Conservation (phyloP, 1,140 invertebrate genomes). For the Leptinotarsa defecta region DNA sequence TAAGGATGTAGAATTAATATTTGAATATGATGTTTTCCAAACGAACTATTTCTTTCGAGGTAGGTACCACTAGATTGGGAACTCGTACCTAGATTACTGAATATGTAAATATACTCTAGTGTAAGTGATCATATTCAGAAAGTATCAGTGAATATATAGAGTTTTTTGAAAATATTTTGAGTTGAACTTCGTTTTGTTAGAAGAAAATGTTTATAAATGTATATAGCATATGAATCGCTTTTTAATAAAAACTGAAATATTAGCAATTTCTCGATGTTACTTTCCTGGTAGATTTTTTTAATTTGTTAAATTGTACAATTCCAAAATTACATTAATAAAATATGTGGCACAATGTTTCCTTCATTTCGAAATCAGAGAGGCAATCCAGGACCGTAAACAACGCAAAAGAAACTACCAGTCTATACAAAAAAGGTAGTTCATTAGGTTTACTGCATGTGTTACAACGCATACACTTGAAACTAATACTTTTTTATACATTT, state of each 20-base stretch:
- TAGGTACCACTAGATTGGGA: not conserved
- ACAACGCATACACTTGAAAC: constrained; percentile 9
- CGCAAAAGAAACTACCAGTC: not conserved
- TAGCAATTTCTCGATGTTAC: constrained; percentile 13
- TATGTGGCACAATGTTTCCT: constrained; percentile 17
- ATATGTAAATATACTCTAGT: not conserved
- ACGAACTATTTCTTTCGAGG: not conserved
- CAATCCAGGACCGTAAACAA: not conserved
- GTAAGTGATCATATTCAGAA: constrained; percentile 17
- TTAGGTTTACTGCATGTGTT: not conserved
- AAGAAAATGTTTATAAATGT: constrained; percentile 26
- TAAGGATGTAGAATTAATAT: not conserved
- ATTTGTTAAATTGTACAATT: constrained; percentile 29
- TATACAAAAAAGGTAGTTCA: not conserved
- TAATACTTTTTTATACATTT: constrained; percentile 17
- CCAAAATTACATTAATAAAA: constrained; percentile 25
- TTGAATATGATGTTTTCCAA: not conserved
- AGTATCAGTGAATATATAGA: not conserved
- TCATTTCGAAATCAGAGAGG: not conserved
- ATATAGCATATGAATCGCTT: constrained; percentile 20
- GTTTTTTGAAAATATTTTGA: not conserved
- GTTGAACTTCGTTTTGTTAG: constrained; percentile 15
- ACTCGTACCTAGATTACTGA: not conserved
- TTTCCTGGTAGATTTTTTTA: constrained; percentile 20
- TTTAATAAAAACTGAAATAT: constrained; percentile 11